phyloP scores from a whole-genome alignment of 2,113 vertebrate species.

The Micronycteris hirsuta region DNA sequence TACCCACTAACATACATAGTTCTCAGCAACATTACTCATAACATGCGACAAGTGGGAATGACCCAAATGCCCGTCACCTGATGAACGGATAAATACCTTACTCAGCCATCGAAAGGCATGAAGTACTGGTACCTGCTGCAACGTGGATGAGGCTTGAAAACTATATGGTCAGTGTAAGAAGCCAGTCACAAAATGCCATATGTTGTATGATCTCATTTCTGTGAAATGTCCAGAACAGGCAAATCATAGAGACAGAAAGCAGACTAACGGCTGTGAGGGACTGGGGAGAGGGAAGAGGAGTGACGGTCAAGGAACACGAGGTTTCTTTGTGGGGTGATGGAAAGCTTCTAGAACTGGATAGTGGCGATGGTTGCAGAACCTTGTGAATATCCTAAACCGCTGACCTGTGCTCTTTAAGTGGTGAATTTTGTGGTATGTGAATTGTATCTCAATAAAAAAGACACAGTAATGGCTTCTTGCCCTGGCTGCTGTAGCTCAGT shows the following conservation, averaged over 20 bases:
- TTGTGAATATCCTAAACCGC: background rate
- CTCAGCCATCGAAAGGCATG: background rate
- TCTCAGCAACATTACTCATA: background rate
- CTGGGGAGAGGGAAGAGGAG: background rate
- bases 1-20: background rate
- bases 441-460: background rate
- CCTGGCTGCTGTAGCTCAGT: too few species aligned
- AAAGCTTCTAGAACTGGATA: constrained; percentile 36
- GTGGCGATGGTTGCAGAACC: background rate
- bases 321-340: background rate
- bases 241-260: background rate
- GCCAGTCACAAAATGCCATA: background rate
- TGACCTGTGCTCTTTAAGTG: background rate
- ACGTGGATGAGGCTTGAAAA: background rate
- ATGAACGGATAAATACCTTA: background rate
- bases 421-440: background rate
- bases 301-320: background rate
- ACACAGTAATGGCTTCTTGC: background rate
- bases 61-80: background rate
- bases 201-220: background rate
- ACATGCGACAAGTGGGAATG: background rate
- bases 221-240: constrained; percentile 1
- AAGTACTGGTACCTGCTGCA: background rate
- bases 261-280: background rate
- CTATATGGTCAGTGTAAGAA: background rate